Conservation (phyloP, 2,797 vertebrate genomes). For the Artibeus lituratus region DNA sequence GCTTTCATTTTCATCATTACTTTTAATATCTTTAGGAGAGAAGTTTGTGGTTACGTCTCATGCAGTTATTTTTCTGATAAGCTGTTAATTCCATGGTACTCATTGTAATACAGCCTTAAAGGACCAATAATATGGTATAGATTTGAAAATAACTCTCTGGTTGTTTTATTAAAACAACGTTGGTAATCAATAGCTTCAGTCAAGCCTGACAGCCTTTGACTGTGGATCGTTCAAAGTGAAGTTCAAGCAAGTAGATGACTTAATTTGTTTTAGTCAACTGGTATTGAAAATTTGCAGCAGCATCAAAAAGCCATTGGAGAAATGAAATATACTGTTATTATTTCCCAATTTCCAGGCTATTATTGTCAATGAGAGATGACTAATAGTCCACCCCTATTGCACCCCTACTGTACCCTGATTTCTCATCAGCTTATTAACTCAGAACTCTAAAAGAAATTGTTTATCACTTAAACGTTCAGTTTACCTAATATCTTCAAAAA, state of each 20-base stretch:
- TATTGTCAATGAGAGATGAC: conserved; percentile 18
- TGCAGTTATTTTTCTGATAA: neutral
- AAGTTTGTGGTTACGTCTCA: neutral
- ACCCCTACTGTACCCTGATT: neutral
- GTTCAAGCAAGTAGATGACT: neutral
- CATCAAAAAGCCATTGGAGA: neutral
- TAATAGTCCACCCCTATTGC: neutral
- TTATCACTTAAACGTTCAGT: neutral
- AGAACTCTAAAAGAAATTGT: neutral
- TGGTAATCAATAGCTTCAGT: neutral
- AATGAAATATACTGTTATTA: neutral
- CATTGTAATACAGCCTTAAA: neutral
- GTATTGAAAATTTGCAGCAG: neutral
- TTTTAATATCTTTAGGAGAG: neutral
- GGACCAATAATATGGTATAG: neutral
- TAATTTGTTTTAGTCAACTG: neutral
- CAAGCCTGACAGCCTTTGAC: neutral
- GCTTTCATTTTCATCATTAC: neutral
- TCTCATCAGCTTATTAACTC: neutral
- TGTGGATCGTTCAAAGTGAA: neutral
- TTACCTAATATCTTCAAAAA: conserved; percentile 2
- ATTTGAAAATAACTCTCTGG: conserved; percentile 1
- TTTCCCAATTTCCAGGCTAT: neutral
- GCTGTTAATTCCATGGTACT: neutral
- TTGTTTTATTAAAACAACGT: conserved; percentile 4